phyloP scores from a whole-genome alignment of 2,113 vertebrate genomes.

The Labeo rohita region DNA sequence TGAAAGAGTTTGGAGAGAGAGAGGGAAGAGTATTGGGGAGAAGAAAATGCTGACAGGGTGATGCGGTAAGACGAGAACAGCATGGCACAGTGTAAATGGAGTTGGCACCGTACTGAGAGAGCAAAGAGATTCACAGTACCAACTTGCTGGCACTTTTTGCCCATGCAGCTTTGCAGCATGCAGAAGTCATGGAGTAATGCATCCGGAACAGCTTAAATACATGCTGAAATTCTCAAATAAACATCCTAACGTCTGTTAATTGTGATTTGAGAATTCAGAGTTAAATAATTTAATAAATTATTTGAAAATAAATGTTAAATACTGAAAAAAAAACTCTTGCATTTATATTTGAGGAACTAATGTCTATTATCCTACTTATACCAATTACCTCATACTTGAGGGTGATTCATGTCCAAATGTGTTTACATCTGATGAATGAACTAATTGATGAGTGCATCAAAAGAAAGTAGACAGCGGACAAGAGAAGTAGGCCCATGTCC shows the following conservation, averaged over 20 bases:
- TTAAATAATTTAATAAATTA: neutral
- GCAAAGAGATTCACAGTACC: slow-evolving; percentile 33
- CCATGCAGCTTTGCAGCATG: slow-evolving; percentile 1
- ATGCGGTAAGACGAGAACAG: slow-evolving; percentile 55
- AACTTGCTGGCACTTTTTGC: slow-evolving; percentile 23
- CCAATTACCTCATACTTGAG: neutral
- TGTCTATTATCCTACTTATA: neutral
- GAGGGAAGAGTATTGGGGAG: slow-evolving; percentile 3
- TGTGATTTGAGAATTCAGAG: neutral
- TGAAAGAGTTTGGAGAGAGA: slow-evolving; percentile 10
- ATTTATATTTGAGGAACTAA: neutral
- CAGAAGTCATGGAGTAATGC: neutral
- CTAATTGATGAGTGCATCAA: neutral
- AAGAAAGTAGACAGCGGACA: neutral
- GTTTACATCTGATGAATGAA: neutral
- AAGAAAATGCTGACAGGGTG: slow-evolving; percentile 51
- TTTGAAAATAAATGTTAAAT: neutral
- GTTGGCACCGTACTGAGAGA: slow-evolving; percentile 46
- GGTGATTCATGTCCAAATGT: neutral
- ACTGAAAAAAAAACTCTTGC: too few species aligned
- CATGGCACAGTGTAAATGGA: slow-evolving; percentile 54
- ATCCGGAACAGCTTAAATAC: neutral
- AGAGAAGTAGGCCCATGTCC: slow-evolving; percentile 16
- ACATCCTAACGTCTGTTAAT: neutral
- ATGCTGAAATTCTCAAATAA: neutral